These are phyloP conservation scores for Furnarius figulus DNA, from an alignment of 2,113 vertebrate species.

Conservation along the genomic window DNA sequence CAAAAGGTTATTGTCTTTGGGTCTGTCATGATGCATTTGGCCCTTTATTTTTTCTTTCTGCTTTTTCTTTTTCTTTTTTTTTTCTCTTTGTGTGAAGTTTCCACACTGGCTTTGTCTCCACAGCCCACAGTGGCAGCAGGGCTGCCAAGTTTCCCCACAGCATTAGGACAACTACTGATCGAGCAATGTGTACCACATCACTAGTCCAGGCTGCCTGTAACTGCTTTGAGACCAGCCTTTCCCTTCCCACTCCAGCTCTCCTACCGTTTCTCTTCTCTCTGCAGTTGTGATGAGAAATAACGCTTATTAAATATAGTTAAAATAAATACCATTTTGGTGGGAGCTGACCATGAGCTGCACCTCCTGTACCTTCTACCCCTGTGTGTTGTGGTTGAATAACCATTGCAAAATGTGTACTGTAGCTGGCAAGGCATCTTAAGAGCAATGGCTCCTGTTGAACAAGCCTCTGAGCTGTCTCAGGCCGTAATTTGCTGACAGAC, in stretches of 20 bases:
- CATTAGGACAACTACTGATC: slow-evolving; percentile 41
- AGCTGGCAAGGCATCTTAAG: slow-evolving; percentile 13
- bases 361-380: not conserved
- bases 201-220: not conserved
- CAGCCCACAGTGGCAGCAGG: slow-evolving; percentile 27
- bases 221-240: slow-evolving; percentile 15
- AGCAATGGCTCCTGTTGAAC: slow-evolving; percentile 32
- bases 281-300: not conserved
- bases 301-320: not conserved
- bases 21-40: slow-evolving; percentile 53
- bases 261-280: not conserved
- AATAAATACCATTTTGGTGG: not conserved
- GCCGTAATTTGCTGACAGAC: slow-evolving; percentile 56
- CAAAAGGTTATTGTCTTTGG: slow-evolving; percentile 70
- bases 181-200: not conserved
- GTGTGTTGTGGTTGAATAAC: not conserved
- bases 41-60: not conserved
- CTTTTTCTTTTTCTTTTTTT: not conserved
- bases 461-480: not conserved
- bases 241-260: not conserved
- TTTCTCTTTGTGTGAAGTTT: slow-evolving; percentile 12
- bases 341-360: not conserved
- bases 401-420: not conserved
- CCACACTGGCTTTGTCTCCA: slow-evolving; percentile 57
- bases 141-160: slow-evolving; percentile 54